phyloP scores from a whole-genome alignment of 1,140 invertebrate genomes.

The Hylaeus volcanicus region DNA sequence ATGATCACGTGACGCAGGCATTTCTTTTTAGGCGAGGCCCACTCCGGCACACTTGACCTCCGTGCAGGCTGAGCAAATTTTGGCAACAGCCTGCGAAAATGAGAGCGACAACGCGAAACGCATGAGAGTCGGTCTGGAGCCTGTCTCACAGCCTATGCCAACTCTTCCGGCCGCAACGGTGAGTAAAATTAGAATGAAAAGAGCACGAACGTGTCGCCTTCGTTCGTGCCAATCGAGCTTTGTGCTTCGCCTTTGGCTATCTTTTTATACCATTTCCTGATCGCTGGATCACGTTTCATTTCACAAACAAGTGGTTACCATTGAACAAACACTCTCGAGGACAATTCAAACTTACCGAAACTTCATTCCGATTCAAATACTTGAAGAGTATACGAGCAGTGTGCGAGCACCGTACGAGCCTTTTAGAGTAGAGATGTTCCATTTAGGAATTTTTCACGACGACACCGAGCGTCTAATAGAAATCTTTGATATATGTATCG shows the following conservation, averaged over 20 bases:
- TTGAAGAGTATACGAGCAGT: too few species aligned
- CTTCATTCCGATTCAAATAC: too few species aligned
- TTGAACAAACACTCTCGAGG: too few species aligned
- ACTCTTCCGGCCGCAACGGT: conserved; percentile 84
- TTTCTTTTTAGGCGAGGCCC: conserved; percentile 88
- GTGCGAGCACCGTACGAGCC: too few species aligned
- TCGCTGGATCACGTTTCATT: neutral
- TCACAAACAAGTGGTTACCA: too few species aligned
- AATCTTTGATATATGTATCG: too few species aligned
- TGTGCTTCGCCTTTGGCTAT: neutral
- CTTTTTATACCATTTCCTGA: neutral
- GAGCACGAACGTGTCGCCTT: neutral
- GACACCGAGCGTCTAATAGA: too few species aligned
- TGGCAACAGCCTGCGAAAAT: conserved; percentile 97
- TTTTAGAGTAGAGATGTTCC: too few species aligned
- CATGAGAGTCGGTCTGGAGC: conserved; percentile 96
- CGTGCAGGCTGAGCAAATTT: conserved; percentile 96
- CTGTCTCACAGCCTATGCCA: conserved; percentile 93
- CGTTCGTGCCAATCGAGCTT: neutral
- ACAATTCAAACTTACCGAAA: neutral
- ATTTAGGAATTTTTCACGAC: too few species aligned
- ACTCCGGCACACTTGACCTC: conserved; percentile 97
- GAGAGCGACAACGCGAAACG: conserved; percentile 97
- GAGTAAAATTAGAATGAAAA: conserved; percentile 65
- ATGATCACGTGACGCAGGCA: conserved; percentile 42